phyloP scores from a whole-genome alignment of 2,888 invertebrate genomes.

The Lasioglossum marginatum region DNA sequence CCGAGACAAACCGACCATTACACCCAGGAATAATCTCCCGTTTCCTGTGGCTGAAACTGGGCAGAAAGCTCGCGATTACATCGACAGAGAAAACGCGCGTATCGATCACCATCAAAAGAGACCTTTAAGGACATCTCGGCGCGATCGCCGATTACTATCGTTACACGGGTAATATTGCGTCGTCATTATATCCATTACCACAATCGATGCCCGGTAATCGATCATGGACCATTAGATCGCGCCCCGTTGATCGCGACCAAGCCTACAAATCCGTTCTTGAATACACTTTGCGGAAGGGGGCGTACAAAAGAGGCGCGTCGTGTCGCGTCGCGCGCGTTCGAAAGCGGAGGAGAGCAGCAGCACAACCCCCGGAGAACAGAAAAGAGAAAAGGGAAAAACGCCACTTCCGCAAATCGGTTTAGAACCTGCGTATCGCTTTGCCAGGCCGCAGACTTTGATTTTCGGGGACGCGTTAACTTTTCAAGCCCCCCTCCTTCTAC shows the following conservation, averaged over 20 bases:
- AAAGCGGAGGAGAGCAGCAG: background rate
- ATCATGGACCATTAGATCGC: slow-evolving; percentile 66
- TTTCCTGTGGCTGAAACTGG: slow-evolving; percentile 7
- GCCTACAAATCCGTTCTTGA: slow-evolving; percentile 56
- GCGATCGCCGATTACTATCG: slow-evolving; percentile 45
- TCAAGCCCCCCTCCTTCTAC: slow-evolving; percentile 46
- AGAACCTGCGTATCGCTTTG: slow-evolving; percentile 37
- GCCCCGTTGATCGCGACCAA: slow-evolving; percentile 51
- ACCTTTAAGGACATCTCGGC: slow-evolving; percentile 36
- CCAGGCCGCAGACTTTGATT: slow-evolving; percentile 37
- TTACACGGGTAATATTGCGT: slow-evolving; percentile 38
- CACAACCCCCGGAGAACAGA: background rate
- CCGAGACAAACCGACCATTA: slow-evolving; percentile 9
- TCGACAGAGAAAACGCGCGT: slow-evolving; percentile 4
- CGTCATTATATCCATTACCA: slow-evolving; percentile 54
- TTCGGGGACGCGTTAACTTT: slow-evolving; percentile 69
- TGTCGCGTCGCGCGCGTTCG: no score
- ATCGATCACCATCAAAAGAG: slow-evolving; percentile 23
- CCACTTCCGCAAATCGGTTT: slow-evolving; percentile 28
- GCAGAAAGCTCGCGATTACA: slow-evolving; percentile 26
- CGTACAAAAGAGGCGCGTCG: slow-evolving; percentile 38
- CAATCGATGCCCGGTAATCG: slow-evolving; percentile 56
- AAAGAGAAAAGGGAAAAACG: background rate
- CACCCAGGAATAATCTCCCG: background rate
- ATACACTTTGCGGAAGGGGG: slow-evolving; percentile 53